Percentiles rank a stretch among this genome's conserved stretches.
phyloP scores from a whole-genome alignment of 1,140 invertebrate species.

The Drosophila nigromelanica region DNA sequence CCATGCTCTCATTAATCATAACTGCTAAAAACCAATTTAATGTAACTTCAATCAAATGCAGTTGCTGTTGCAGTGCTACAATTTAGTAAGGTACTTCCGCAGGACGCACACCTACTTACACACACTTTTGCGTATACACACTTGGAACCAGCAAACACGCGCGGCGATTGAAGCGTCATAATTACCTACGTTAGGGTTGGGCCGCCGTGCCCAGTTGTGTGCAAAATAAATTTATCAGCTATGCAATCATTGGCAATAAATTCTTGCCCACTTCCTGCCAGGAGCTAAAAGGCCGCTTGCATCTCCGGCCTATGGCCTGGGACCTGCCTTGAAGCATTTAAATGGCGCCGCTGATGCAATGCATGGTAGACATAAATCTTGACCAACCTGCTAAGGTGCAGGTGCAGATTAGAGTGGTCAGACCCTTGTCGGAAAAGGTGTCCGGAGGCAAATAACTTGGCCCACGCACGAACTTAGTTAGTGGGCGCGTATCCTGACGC shows the following conservation, averaged over 20 bases:
- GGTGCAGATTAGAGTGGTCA: conserved; percentile 61
- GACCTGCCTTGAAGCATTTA: conserved; percentile 52
- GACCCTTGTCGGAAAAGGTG: conserved; percentile 15
- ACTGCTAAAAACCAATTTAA: conserved; percentile 62
- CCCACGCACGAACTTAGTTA: conserved; percentile 19
- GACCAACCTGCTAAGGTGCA: conserved; percentile 52
- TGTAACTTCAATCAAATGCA: conserved; percentile 67
- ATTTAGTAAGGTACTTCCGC: conserved; percentile 70
- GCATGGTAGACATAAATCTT: conserved; percentile 74
- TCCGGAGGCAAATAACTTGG: conserved; percentile 20
- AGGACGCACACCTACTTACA: not conserved
- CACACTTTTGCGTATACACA: conserved; percentile 2
- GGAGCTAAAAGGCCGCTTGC: conserved; percentile 46
- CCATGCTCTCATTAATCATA: conserved; percentile 56
- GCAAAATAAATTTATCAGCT: conserved; percentile 77
- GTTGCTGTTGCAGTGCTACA: conserved; percentile 55
- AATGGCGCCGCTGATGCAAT: conserved; percentile 73
- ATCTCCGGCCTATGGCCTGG: not conserved
- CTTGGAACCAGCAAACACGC: conserved; percentile 14
- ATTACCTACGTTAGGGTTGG: conserved; percentile 40
- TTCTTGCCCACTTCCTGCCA: conserved; percentile 49
- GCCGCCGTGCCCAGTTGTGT: conserved; percentile 44
- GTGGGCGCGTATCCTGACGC: conserved; percentile 20
- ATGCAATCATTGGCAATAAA: conserved; percentile 72
- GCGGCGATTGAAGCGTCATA: conserved; percentile 59